Conservation (phyloP, 2,797 vertebrate genomes). For the Acropternis orthonyx region DNA sequence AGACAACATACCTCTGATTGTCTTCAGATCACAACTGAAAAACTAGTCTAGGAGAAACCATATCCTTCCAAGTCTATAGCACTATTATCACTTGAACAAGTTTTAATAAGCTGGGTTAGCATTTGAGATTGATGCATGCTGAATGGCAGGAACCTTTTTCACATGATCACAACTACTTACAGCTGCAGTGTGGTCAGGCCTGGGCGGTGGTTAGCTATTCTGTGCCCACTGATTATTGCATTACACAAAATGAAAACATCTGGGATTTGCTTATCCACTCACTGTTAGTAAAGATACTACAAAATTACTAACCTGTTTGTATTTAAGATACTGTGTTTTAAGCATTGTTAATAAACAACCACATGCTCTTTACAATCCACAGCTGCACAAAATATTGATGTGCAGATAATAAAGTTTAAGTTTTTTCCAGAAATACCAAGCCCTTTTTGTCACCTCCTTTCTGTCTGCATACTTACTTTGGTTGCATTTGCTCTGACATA, state of each 20-base stretch:
- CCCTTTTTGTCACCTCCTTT: neutral
- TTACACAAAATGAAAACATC: neutral
- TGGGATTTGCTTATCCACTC: neutral
- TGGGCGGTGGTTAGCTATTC: neutral
- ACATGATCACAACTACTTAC: neutral
- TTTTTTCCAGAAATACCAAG: neutral
- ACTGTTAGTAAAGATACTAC: neutral
- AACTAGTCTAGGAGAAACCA: neutral
- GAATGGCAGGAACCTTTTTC: neutral
- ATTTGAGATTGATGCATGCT: neutral
- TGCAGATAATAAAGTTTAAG: neutral
- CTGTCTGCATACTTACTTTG: neutral
- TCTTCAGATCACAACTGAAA: neutral
- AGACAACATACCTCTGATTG: neutral
- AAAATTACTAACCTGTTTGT: neutral
- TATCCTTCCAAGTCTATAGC: neutral
- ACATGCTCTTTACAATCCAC: neutral
- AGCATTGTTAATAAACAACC: neutral
- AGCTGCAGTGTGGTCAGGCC: neutral
- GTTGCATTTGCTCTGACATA: neutral
- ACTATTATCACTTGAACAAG: neutral
- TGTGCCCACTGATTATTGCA: neutral
- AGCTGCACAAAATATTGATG: neutral
- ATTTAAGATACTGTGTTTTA: neutral
- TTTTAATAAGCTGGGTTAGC: neutral